phyloP scores from a whole-genome alignment of 2,113 vertebrate species.

The Apodemus speciosus region DNA sequence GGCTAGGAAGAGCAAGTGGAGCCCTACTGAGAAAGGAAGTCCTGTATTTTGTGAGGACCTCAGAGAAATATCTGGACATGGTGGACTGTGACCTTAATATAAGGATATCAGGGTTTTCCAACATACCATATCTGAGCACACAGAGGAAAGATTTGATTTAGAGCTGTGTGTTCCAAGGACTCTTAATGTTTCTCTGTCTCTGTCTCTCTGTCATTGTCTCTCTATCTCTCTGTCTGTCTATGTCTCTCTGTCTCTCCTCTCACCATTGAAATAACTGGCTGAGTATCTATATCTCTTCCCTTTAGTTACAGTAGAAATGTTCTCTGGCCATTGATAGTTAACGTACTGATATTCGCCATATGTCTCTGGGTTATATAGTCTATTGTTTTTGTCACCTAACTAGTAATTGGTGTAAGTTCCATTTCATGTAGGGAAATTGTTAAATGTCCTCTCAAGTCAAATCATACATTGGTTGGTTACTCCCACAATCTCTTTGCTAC shows the following conservation, averaged over 20 bases:
- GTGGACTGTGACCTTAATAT: too few species aligned
- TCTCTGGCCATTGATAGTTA: not conserved
- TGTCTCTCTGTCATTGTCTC: too few species aligned
- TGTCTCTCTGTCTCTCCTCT: not conserved
- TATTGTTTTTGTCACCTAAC: not conserved
- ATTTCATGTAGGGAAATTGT: not conserved
- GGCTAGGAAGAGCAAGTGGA: too few species aligned
- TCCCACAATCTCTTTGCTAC: not conserved
- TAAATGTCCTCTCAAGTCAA: not conserved
- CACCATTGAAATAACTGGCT: not conserved
- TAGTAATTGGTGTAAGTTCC: not conserved
- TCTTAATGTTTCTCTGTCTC: too few species aligned
- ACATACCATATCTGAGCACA: too few species aligned
- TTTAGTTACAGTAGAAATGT: not conserved
- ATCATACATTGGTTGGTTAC: not conserved
- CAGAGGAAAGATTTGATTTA: not conserved
- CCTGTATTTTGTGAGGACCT: too few species aligned
- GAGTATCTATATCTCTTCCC: not conserved
- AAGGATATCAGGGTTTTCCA: too few species aligned
- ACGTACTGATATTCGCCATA: not conserved
- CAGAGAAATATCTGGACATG: too few species aligned
- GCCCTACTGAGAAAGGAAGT: too few species aligned
- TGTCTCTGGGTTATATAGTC: rapidly evolving
- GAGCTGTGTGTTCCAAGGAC: not conserved
- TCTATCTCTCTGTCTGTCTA: too few species aligned